These are phyloP conservation scores for Arenaria interpres DNA, from an alignment of 2,113 vertebrate genomes.

Conservation along the genomic window DNA sequence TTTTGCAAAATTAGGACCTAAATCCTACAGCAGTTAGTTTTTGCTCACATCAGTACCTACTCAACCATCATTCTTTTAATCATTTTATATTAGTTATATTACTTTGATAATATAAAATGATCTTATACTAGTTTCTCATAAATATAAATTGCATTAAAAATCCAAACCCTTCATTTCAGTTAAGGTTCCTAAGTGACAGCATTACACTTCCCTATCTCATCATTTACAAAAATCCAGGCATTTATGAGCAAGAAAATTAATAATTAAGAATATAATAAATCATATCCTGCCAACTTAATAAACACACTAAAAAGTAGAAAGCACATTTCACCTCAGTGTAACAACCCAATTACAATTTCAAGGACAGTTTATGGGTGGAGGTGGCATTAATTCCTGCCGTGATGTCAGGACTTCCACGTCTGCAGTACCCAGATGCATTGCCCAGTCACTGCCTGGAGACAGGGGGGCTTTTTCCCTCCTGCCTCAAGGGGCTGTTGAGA, in stretches of 20 bases:
- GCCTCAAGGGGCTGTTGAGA: not conserved
- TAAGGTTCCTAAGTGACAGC: not conserved
- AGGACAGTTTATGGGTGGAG: not conserved
- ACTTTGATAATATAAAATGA: slow-evolving; percentile 25
- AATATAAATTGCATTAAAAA: slow-evolving; percentile 59
- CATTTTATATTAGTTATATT: not conserved
- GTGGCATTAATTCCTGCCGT: not conserved
- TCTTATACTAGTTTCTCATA: slow-evolving; percentile 47
- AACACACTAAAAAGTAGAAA: slow-evolving; percentile 32
- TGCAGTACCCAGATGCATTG: not conserved
- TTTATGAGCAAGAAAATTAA: slow-evolving; percentile 7
- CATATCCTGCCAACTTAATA: slow-evolving; percentile 18
- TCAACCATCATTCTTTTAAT: not conserved
- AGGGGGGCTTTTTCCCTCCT: not conserved
- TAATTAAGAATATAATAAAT: slow-evolving; percentile 37
- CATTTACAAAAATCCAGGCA: not conserved
- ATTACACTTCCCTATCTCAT: not conserved
- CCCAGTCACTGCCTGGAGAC: not conserved
- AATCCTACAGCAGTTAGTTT: not conserved
- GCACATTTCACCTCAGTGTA: not conserved
- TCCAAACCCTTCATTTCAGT: not conserved
- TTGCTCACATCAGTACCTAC: not conserved
- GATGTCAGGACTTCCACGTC: not conserved
- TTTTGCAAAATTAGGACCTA: not conserved
- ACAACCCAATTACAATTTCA: not conserved